These are phyloP conservation scores for Polypterus bichir DNA, from an alignment of 2,113 vertebrate species.

Conservation along the genomic window DNA sequence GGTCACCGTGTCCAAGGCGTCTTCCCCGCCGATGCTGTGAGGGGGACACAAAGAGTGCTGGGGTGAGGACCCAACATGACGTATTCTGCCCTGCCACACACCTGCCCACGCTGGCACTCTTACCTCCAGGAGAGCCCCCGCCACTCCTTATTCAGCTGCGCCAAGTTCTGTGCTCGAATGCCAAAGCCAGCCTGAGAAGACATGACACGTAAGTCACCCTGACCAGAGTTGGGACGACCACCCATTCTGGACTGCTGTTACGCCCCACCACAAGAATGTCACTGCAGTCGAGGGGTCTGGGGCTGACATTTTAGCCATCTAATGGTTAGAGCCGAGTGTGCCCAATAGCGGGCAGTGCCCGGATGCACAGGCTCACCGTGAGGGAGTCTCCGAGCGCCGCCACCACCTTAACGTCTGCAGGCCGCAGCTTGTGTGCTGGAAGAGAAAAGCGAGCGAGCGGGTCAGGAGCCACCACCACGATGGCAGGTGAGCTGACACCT, in stretches of 20 bases:
- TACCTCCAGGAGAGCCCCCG: conserved; percentile 84
- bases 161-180: conserved; percentile 43
- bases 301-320: no score
- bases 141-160: conserved; percentile 40
- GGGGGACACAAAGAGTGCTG: not conserved
- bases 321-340: no score
- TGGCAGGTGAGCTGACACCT: not conserved
- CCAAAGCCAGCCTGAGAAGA: conserved; percentile 57
- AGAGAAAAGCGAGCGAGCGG: not conserved
- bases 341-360: not conserved
- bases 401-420: conserved; percentile 69
- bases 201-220: not conserved
- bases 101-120: conserved; percentile 17
- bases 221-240: not conserved
- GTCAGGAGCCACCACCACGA: not conserved
- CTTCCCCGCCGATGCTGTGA: conserved; percentile 74
- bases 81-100: no score
- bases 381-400: conserved; percentile 78
- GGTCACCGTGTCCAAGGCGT: conserved; percentile 58
- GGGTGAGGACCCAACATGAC: no score
- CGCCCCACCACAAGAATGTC: not conserved
- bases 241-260: no score
- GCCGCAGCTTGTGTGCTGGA: conserved; percentile 66
- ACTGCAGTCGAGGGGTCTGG: not conserved
- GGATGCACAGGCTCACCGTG: conserved; percentile 52